Percentiles rank a stretch among this genome's conserved stretches.
phyloP scores from a whole-genome alignment of 2,888 invertebrate genomes.

The Parnassius smintheus region DNA sequence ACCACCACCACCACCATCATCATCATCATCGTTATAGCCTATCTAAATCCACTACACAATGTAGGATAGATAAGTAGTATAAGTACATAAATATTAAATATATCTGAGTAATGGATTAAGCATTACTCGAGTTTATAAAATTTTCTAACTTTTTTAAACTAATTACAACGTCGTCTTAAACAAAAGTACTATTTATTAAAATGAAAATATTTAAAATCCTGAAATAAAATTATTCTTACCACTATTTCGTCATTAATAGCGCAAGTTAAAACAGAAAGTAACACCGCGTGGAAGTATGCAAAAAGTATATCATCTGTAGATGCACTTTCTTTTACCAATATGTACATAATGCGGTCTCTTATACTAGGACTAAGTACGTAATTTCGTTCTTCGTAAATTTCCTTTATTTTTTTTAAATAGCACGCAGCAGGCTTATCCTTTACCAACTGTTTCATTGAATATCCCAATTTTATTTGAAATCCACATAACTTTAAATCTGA shows the following conservation, averaged over 20 bases:
- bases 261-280: slow-evolving; percentile 63
- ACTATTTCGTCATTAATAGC: slow-evolving; percentile 53
- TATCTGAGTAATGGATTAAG: too few species aligned
- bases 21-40: too few species aligned
- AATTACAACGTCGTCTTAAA: too few species aligned
- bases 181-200: too few species aligned
- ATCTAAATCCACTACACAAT: too few species aligned
- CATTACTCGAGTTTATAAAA: too few species aligned
- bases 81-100: too few species aligned
- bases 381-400: slow-evolving; percentile 68
- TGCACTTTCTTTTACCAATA: slow-evolving; percentile 79
- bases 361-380: slow-evolving; percentile 80
- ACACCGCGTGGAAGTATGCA: slow-evolving; percentile 85
- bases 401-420: slow-evolving; percentile 59
- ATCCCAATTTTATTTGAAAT: slow-evolving; percentile 82
- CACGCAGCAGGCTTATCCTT: slow-evolving; percentile 32
- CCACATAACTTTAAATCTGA: slow-evolving; percentile 82
- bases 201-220: background rate
- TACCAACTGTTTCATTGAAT: slow-evolving; percentile 69
- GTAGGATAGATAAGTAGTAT: too few species aligned
- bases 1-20: too few species aligned
- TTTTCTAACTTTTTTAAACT: too few species aligned
- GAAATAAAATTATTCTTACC: slow-evolving; percentile 39
- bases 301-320: slow-evolving; percentile 80
- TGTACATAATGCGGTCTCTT: slow-evolving; percentile 69